phyloP scores from a whole-genome alignment of 2,113 vertebrate genomes.

The Ovibos moschatus region DNA sequence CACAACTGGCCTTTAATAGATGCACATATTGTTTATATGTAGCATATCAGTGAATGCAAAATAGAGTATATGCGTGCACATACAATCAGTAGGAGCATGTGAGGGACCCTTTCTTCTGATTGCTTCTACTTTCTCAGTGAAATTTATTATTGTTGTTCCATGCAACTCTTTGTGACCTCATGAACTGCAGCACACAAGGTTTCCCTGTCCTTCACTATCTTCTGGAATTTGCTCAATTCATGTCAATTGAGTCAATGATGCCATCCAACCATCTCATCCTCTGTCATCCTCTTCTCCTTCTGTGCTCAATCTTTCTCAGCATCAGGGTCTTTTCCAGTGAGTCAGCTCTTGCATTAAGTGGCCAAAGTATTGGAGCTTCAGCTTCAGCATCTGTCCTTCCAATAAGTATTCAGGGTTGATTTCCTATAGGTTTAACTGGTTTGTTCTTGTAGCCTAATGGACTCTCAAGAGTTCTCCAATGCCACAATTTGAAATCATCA shows the following conservation, averaged over 20 bases:
- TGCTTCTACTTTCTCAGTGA: neutral
- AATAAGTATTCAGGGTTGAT: neutral
- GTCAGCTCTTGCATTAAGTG: neutral
- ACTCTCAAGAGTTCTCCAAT: neutral
- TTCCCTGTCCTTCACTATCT: neutral
- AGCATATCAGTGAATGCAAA: neutral
- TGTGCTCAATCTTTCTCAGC: neutral
- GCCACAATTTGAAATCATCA: neutral
- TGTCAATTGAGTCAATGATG: neutral
- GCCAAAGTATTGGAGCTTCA: neutral
- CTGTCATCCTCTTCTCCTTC: neutral
- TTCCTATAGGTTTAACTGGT: neutral
- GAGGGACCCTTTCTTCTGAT: neutral
- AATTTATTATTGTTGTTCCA: neutral
- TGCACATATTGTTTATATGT: neutral
- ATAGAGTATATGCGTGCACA: rapidly evolving
- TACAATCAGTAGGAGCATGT: neutral
- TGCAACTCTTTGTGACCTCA: neutral
- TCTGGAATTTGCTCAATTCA: neutral
- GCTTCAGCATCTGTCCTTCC: neutral
- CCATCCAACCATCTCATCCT: neutral
- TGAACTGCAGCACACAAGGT: neutral
- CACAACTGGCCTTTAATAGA: neutral
- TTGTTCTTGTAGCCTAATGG: rapidly evolving
- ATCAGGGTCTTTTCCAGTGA: neutral